Conservation (phyloP, 2,888 invertebrate species). For the Eupithecia tripunctaria region DNA sequence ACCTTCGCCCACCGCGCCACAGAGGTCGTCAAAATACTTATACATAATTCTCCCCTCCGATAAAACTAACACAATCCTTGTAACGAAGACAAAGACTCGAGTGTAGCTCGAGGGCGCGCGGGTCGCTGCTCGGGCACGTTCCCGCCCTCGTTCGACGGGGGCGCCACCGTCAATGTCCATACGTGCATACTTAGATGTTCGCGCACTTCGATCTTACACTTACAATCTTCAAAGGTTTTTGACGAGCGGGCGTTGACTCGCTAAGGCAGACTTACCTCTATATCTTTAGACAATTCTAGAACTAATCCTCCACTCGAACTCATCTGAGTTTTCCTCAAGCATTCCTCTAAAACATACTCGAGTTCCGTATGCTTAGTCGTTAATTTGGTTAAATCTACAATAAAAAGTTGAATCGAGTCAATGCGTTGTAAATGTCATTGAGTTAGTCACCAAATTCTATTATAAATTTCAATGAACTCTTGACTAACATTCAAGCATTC, state of each 20-base stretch:
- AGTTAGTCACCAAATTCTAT: too few relatives aligned
- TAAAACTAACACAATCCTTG: conserved; percentile 9
- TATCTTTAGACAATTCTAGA: too few relatives aligned
- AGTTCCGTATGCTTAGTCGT: too few relatives aligned
- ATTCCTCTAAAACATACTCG: too few relatives aligned
- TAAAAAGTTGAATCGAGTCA: too few relatives aligned
- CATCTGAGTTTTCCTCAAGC: too few relatives aligned
- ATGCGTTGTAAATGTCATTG: too few relatives aligned
- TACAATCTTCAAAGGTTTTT: neutral
- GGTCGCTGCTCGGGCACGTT: conserved; percentile 2
- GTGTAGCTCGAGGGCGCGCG: neutral
- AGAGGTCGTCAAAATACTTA: neutral
- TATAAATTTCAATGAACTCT: too few relatives aligned
- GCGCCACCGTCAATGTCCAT: neutral
- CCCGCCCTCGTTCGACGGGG: neutral
- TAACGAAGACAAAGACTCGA: neutral
- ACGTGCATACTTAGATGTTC: neutral
- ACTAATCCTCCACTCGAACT: too few relatives aligned
- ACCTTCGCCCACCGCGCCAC: too few relatives aligned
- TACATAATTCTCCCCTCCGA: neutral
- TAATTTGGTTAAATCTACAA: too few relatives aligned
- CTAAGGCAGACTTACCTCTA: neutral
- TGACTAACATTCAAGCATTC: too few relatives aligned
- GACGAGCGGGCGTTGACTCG: neutral
- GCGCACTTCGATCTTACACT: neutral